Evolutionary conservation across 2,888 invertebrate species (phyloP), one percentile per base, ranked within the genome.

Genomic region (Phyto melanocephala): DNA sequence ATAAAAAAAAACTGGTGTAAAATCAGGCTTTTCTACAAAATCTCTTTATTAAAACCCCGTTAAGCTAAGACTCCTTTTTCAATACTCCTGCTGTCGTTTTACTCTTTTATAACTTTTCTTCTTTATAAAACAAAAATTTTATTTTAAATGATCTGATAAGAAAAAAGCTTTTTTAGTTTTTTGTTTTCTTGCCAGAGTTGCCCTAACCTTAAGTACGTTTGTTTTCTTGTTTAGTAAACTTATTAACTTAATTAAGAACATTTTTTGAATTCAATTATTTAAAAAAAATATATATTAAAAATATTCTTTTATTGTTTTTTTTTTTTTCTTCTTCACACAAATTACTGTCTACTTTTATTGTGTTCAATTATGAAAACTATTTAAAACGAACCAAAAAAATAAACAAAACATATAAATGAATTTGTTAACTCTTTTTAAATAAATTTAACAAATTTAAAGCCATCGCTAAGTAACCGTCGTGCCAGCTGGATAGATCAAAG

Each of bases 401-500:
- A 83, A 77, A 72, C 20, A 80, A 67, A 81, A 47, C 17, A 67
- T 28, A 50, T 58, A 62, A 74, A 50, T 75, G 80, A 80, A 82
- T 83, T 74, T 84, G 78, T 84, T 75, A 62, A 84, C 52, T 65
- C 35, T 35, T 50, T 37, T 7, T 5, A 10, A 11, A 75, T 80
- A 58, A 68, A 85, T 82, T 84, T 77, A 84, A 85, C 84, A 85
- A 85, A 86, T 86, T 86, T 87, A 89, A 90, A 91, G 91, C 91
- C 91, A 89, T 90, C 90, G 87, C 88, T 90, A 87, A 90, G 90
- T 90, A 90, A 90, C 90, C 91, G 91, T 90, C 91, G 91, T 88
- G 87, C 90, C 89, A 91, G 91, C 91, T 91, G 91, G 91, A 91
- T 91, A 90, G 91, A 91, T 89, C 91, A 91, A 90, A 91, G 91